phyloP scores from a whole-genome alignment of 2,888 invertebrate species.

The Sphinx pinastri region DNA sequence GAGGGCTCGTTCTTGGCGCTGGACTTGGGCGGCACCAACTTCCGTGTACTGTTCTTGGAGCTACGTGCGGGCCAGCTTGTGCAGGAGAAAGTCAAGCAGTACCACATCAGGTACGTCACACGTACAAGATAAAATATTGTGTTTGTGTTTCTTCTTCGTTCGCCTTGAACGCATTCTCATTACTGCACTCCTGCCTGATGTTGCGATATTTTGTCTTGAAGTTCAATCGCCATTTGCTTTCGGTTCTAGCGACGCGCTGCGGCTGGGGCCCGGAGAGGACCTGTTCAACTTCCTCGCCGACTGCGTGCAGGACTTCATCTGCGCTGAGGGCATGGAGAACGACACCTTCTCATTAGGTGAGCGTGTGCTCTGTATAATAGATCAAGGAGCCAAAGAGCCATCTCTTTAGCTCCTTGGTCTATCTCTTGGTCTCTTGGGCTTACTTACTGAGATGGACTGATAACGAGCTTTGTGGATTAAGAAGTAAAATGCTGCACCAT shows the following conservation, averaged over 20 bases:
- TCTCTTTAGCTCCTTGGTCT: no score
- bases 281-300: constrained; percentile 91
- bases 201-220: no score
- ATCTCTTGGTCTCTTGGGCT: no score
- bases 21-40: constrained; percentile 93
- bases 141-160: no score
- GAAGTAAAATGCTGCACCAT: background rate
- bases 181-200: no score
- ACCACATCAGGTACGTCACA: constrained; percentile 76
- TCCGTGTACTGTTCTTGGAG: constrained; percentile 88
- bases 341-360: constrained; percentile 87
- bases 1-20: constrained; percentile 89
- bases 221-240: background rate
- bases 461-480: background rate
- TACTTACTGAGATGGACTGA: no score
- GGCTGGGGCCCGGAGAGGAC: constrained; percentile 85
- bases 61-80: constrained; percentile 81
- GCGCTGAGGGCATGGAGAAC: constrained; percentile 83
- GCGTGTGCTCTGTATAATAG: constrained; percentile 14
- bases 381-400: no score
- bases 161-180: no score
- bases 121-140: no score
- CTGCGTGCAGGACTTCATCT: constrained; percentile 88
- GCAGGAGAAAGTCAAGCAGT: constrained; percentile 85
- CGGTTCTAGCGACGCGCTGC: constrained; percentile 78